Evolutionary conservation across 2,113 vertebrate species (phyloP).

Genomic region (Lepus americanus): DNA sequence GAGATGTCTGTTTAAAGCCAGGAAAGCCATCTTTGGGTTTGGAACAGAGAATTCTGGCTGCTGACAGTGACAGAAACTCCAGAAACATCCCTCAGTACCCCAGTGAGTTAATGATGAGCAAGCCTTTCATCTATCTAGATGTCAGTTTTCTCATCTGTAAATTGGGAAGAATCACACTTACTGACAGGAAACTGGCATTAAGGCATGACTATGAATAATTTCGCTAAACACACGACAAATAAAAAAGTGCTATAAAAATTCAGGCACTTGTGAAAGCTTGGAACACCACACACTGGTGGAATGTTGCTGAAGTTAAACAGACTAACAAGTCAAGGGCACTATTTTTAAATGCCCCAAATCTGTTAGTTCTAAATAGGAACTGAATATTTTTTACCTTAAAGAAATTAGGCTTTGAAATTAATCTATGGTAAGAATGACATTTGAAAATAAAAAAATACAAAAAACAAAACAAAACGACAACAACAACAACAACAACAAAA

Average conservation of each 20-base stretch:
- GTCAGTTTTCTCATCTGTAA: constrained; percentile 73
- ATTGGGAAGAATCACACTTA: constrained; percentile 74
- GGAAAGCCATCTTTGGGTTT: constrained; percentile 22
- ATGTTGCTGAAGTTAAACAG: constrained; percentile 78
- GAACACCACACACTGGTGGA: constrained; percentile 66
- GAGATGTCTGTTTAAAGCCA: constrained; percentile 8
- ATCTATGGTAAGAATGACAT: constrained; percentile 81
- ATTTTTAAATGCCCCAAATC: constrained; percentile 84
- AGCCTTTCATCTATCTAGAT: constrained; percentile 15
- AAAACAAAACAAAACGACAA: not conserved
- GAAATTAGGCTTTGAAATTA: constrained; percentile 83
- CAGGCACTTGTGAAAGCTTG: constrained; percentile 68
- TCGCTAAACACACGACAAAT: constrained; percentile 75
- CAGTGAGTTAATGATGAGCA: not conserved
- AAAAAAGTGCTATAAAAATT: constrained; percentile 78
- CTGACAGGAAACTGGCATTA: constrained; percentile 61
- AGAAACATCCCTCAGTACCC: not conserved
- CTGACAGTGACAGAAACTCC: not conserved
- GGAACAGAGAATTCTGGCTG: not conserved
- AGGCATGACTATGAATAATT: constrained; percentile 73
- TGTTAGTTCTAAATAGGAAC: constrained; percentile 81
- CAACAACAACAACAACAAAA: not conserved
- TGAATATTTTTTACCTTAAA: constrained; percentile 82
- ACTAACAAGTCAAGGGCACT: constrained; percentile 83
- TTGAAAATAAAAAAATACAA: constrained; percentile 76